Evolutionary conservation across 2,888 invertebrate genomes (phyloP).

Genomic region (Nemapogon koenigi): DNA sequence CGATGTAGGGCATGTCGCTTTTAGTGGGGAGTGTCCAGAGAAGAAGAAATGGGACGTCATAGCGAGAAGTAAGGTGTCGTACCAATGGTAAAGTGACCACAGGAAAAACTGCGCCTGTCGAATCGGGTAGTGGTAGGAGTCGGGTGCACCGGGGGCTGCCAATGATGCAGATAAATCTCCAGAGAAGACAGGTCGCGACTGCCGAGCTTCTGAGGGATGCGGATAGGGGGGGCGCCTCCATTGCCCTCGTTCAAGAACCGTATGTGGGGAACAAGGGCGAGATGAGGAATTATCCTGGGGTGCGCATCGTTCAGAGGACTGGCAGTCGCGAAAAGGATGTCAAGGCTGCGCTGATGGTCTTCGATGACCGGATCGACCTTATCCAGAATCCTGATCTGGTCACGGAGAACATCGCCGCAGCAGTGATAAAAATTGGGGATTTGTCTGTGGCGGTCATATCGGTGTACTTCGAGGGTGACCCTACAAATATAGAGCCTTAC

Average conservation of each 20-base stretch:
- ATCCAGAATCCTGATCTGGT: slow-evolving; percentile 3
- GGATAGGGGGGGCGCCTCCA: too few relatives aligned
- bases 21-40: not conserved
- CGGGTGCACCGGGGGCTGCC: not conserved
- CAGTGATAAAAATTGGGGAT: not conserved
- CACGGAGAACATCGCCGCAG: slow-evolving; percentile 8
- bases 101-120: not conserved
- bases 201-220: too few relatives aligned
- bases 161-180: too few relatives aligned
- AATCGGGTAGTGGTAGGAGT: not conserved
- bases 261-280: too few relatives aligned
- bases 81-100: not conserved
- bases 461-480: slow-evolving; percentile 11
- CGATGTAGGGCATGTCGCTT: not conserved
- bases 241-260: too few relatives aligned
- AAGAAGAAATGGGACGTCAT: slow-evolving; percentile 1
- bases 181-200: too few relatives aligned
- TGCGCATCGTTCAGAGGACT: too few relatives aligned
- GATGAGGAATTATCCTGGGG: too few relatives aligned
- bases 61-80: not conserved
- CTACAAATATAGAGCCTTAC: slow-evolving; percentile 1
- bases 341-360: slow-evolving; percentile 12
- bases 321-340: too few relatives aligned
- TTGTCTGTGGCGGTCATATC: slow-evolving; percentile 8
- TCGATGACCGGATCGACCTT: slow-evolving; percentile 8